Conservation (phyloP, 2,888 invertebrate species). For the Invenusta paracnida region DNA sequence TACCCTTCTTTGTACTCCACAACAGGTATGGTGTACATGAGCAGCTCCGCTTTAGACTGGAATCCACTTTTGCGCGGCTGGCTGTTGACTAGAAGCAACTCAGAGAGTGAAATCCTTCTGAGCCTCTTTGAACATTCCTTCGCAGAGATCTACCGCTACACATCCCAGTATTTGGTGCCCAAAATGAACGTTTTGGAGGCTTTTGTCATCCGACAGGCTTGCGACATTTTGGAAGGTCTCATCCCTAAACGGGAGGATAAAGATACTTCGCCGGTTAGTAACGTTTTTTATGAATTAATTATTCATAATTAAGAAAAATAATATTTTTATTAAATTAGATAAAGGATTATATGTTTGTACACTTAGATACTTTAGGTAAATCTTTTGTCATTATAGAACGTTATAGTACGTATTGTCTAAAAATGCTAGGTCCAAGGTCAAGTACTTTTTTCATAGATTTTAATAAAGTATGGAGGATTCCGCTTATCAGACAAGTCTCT, state of each 20-base stretch:
- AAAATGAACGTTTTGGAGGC: slow-evolving; percentile 84
- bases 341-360: no score
- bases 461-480: no score
- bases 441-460: no score
- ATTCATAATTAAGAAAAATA: no score
- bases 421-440: no score
- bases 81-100: slow-evolving; percentile 60
- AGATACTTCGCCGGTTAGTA: slow-evolving; percentile 50
- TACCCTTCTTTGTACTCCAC: neutral
- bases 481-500: no score
- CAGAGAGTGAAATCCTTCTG: slow-evolving; percentile 67
- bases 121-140: slow-evolving; percentile 74
- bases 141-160: slow-evolving; percentile 72
- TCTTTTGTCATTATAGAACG: no score
- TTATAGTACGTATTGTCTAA: no score
- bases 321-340: no score
- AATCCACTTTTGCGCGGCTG: slow-evolving; percentile 74
- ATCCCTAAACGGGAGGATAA: slow-evolving; percentile 65
- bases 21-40: slow-evolving; percentile 75
- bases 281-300: no score
- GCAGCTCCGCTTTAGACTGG: slow-evolving; percentile 88
- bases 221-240: slow-evolving; percentile 72
- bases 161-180: slow-evolving; percentile 74
- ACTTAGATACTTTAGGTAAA: no score
- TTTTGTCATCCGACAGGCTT: slow-evolving; percentile 73